Percentiles rank a stretch among this genome's conserved stretches.
phyloP scores from a whole-genome alignment of 2,888 invertebrate species.

The Parnassius smintheus region DNA sequence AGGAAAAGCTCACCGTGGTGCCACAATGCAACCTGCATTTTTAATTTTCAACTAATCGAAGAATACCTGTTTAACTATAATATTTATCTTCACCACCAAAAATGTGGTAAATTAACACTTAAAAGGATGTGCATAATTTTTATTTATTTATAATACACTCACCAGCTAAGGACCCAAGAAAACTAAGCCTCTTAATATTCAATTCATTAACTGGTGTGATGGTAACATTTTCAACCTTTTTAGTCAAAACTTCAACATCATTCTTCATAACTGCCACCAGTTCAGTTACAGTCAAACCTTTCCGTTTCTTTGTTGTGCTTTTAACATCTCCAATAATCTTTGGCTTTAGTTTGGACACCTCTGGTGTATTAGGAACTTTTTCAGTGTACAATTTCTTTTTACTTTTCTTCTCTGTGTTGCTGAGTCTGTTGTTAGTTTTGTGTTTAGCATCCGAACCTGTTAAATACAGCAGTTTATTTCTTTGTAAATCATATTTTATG shows the following conservation, averaged over 20 bases:
- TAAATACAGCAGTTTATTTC: slow-evolving; percentile 57
- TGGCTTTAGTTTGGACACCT: slow-evolving; percentile 47
- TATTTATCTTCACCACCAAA: too few species aligned
- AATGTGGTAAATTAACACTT: too few species aligned
- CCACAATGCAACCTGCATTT: too few species aligned
- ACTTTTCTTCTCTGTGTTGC: slow-evolving; percentile 52
- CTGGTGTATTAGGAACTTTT: slow-evolving; percentile 57
- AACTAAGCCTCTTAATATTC: slow-evolving; percentile 58
- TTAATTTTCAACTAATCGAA: too few species aligned
- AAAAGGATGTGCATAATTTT: too few species aligned
- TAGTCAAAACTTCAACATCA: slow-evolving; percentile 43
- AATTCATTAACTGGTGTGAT: slow-evolving; percentile 42
- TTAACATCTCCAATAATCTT: slow-evolving; percentile 44
- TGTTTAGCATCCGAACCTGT: slow-evolving; percentile 60
- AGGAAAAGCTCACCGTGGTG: too few species aligned
- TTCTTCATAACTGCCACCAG: slow-evolving; percentile 55
- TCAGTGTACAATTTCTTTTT: slow-evolving; percentile 70
- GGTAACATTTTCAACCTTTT: slow-evolving; percentile 47
- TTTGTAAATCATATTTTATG: slow-evolving; percentile 49
- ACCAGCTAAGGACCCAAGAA: slow-evolving; percentile 82
- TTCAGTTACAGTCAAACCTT: slow-evolving; percentile 63
- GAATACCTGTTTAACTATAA: too few species aligned
- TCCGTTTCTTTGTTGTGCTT: slow-evolving; percentile 57
- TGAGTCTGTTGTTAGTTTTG: slow-evolving; percentile 38
- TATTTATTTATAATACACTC: slow-evolving; percentile 27